These are phyloP conservation scores for Achroia grisella DNA, from an alignment of 1,140 invertebrate species.

Conservation along the genomic window DNA sequence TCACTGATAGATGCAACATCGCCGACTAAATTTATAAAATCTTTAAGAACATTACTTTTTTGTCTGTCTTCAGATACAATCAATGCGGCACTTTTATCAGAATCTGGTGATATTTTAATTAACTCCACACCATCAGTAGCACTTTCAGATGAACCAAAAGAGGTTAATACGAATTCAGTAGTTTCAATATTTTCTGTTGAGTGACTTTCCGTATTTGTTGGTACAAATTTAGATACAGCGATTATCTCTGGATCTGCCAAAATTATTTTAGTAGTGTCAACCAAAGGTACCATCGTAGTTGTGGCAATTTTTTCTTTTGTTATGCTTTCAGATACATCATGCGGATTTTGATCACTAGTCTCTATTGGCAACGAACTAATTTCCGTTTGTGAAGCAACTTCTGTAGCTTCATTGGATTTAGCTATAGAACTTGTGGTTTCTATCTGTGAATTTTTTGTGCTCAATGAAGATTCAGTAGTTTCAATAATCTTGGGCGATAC, in stretches of 20 bases:
- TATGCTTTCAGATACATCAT: conserved; percentile 37
- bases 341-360: conserved; percentile 65
- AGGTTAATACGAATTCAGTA: conserved; percentile 47
- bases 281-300: conserved; percentile 23
- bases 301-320: conserved; percentile 28
- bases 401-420: conserved; percentile 41
- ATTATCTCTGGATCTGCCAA: conserved; percentile 28
- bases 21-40: conserved; percentile 65
- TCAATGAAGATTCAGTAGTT: conserved; percentile 7
- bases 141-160: conserved; percentile 47
- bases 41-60: conserved; percentile 54
- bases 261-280: conserved; percentile 22
- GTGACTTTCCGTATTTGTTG: conserved; percentile 21
- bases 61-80: conserved; percentile 30
- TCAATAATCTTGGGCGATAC: conserved; percentile 2
- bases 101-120: conserved; percentile 47
- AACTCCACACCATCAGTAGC: conserved; percentile 42
- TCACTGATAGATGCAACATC: conserved; percentile 67
- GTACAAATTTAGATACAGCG: conserved; percentile 21
- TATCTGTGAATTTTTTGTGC: conserved; percentile 15
- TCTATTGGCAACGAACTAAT: conserved; percentile 58
- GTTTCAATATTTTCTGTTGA: conserved; percentile 49
- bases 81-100: conserved; percentile 48
- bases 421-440: conserved; percentile 30
- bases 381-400: conserved; percentile 50